Evolutionary conservation across 2,888 invertebrate species (phyloP), one percentile per base, ranked within the genome.

Genomic region (Aelia acuminata): DNA sequence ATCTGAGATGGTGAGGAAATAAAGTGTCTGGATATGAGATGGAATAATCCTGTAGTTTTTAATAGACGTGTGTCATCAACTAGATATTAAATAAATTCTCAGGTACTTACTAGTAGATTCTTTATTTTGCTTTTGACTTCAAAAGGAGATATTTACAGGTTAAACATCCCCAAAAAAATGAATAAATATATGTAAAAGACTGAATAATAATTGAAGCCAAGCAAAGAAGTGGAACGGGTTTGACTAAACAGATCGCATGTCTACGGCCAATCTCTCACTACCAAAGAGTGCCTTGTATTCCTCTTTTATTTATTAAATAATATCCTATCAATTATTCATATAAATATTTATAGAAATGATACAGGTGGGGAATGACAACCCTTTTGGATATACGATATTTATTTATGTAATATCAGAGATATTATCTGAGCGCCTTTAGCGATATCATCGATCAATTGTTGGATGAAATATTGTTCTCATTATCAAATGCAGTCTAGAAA

Each of bases 201-300:
- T 39, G 10, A 7, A 75, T 39, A 75, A 39, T 75, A 39, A 75
- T 75, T 20, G 22, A 20, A 8, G 18, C 35, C 10, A 31, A 39
- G 7, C 20, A 39, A 39, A 39, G 75, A 39, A 75, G 75, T 75
- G 20, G 13, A 75, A 22, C 39, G 39, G 75, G 70, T 11, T 70
- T 18, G 31, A n/a, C n/a, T n/a, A n/a, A n/a, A n/a, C n/a, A n/a
- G 75, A 75, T 75, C 75, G 75, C 75, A 75, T 75, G 75, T 39
- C 75, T 39, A 4, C 1, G 75, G 39, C 4, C 75, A 75, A 75
- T 75, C 35, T 22, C 22, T 75, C 75, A 75, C 39, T 20, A 39
- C 22, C 39, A 75, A 1, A 0, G 39, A 18, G 75, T 43, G 4
- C 20, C 22, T 22, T 75, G 39, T 39, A 39, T 22, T 39, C 39